Evolutionary conservation across 2,797 vertebrate species (phyloP).

Genomic region (Falco cherrug): DNA sequence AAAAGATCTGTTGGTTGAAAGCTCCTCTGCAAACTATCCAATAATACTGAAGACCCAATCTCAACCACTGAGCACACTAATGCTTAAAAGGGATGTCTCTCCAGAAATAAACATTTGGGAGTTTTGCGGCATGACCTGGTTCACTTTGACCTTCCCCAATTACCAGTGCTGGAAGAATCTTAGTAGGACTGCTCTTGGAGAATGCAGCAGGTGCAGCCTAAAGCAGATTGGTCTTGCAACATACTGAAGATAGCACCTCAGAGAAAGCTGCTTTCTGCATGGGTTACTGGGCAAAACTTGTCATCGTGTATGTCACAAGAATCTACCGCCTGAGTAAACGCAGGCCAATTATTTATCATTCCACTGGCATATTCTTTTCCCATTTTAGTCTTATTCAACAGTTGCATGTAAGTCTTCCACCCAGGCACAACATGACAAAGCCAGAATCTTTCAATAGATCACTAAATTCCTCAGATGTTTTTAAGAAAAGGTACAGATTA

Average conservation of each 20-base stretch:
- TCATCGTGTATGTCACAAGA: background rate
- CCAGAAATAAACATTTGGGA: rapidly evolving
- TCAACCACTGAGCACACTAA: background rate
- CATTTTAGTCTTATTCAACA: background rate
- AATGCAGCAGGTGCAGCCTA: background rate
- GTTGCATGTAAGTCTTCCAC: background rate
- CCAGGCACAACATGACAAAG: background rate
- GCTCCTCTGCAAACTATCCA: background rate
- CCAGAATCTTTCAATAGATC: background rate
- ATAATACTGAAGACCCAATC: background rate
- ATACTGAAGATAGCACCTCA: background rate
- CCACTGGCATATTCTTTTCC: background rate
- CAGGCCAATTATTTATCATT: background rate
- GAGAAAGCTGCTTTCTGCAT: background rate
- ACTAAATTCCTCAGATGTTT: background rate
- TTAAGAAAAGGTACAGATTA: background rate
- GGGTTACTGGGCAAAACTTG: background rate
- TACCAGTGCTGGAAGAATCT: background rate
- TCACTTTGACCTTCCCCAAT: background rate
- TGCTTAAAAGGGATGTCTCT: background rate
- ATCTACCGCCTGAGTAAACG: background rate
- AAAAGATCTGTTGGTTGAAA: background rate
- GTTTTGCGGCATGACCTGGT: background rate
- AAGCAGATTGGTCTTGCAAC: background rate
- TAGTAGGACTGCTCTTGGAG: background rate